Conservation (phyloP, 2,797 vertebrate genomes). For the Dendrocincla tyrannina region DNA sequence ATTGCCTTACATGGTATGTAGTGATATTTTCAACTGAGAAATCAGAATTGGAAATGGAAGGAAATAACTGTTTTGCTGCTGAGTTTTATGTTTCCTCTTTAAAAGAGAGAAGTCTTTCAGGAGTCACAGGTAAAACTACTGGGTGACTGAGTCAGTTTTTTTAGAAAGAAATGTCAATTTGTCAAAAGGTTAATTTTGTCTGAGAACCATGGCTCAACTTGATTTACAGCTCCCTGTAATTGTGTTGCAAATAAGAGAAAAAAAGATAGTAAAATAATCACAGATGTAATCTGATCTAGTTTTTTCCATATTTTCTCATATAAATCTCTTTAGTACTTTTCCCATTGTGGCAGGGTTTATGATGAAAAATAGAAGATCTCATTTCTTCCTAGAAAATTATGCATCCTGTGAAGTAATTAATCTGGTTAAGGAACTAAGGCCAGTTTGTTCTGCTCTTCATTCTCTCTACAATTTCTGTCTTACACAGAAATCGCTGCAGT, state of each 20-base stretch:
- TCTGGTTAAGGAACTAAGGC: slow-evolving; percentile 23
- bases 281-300: background rate
- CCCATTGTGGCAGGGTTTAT: slow-evolving; percentile 15
- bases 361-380: slow-evolving; percentile 19
- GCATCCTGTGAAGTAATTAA: slow-evolving; percentile 36
- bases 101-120: background rate
- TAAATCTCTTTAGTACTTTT: slow-evolving; percentile 39
- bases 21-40: background rate
- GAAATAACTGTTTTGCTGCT: background rate
- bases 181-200: background rate
- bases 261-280: background rate
- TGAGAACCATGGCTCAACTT: background rate
- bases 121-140: background rate
- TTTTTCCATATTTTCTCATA: background rate
- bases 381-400: slow-evolving; percentile 37
- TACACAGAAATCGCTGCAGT: slow-evolving; percentile 15
- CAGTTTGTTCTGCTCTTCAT: background rate
- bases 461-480: slow-evolving; percentile 8
- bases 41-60: background rate
- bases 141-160: background rate
- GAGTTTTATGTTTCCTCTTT: background rate
- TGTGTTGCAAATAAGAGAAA: background rate
- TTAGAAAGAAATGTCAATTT: background rate
- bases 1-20: background rate
- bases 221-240: slow-evolving; percentile 11